Conservation (phyloP, 2,797 vertebrate species). For the Sardinella longiceps region DNA sequence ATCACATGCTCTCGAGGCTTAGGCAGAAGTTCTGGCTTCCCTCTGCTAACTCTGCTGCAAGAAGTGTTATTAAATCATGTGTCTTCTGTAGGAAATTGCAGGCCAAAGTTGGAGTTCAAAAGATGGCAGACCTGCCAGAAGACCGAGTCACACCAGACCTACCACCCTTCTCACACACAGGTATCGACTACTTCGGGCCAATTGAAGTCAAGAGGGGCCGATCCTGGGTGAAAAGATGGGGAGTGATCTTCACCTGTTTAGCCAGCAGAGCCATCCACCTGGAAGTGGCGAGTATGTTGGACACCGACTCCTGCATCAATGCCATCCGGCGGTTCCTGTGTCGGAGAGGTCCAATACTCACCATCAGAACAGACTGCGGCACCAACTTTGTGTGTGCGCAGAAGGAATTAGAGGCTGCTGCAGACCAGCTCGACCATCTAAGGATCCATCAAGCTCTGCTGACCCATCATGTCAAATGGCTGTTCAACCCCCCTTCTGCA, state of each 20-base stretch:
- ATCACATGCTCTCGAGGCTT: too few species aligned
- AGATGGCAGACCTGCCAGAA: too few species aligned
- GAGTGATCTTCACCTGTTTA: background rate
- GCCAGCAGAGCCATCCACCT: background rate
- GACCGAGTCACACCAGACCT: too few species aligned
- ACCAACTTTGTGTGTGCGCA: background rate
- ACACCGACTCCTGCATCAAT: background rate
- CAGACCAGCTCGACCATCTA: background rate
- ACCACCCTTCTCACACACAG: too few species aligned
- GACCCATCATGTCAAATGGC: background rate
- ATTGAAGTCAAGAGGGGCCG: background rate
- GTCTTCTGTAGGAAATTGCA: too few species aligned
- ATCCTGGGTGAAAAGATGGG: background rate
- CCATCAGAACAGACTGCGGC: background rate
- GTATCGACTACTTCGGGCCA: too few species aligned
- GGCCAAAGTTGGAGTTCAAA: too few species aligned
- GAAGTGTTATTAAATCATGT: too few species aligned
- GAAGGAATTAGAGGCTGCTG: background rate
- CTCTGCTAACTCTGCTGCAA: too few species aligned
- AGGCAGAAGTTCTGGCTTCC: too few species aligned
- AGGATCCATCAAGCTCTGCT: background rate
- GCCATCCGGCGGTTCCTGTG: background rate
- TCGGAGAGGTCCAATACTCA: background rate
- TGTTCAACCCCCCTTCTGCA: too few species aligned
- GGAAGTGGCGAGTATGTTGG: background rate